Evolutionary conservation across 2,888 invertebrate genomes (phyloP).

Genomic region (Boloria selene): DNA sequence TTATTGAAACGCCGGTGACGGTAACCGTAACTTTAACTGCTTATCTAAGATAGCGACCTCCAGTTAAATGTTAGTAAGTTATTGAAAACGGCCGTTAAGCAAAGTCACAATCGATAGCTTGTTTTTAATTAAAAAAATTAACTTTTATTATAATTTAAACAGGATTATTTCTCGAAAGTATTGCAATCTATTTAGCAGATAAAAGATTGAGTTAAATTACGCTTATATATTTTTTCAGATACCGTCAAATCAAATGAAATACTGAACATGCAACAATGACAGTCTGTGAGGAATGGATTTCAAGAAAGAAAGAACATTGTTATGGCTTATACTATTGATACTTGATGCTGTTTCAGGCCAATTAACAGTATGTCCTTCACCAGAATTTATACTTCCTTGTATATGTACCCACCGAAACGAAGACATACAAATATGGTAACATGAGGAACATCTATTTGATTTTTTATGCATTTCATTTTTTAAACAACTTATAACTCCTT

Average conservation of each 20-base stretch:
- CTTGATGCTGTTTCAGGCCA: slow-evolving; percentile 50
- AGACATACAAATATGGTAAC: slow-evolving; percentile 93
- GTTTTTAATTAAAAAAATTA: too few relatives aligned
- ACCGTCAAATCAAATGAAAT: slow-evolving; percentile 5
- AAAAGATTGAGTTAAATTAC: neutral
- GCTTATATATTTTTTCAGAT: slow-evolving; percentile 26
- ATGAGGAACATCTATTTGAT: neutral
- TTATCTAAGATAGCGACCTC: too few relatives aligned
- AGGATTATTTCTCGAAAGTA: too few relatives aligned
- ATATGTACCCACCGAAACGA: slow-evolving; percentile 89
- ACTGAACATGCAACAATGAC: slow-evolving; percentile 70
- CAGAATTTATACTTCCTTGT: slow-evolving; percentile 90
- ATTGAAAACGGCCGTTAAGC: too few relatives aligned
- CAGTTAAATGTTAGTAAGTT: too few relatives aligned
- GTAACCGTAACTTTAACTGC: too few relatives aligned
- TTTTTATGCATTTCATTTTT: neutral
- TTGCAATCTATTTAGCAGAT: neutral
- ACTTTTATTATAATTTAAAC: too few relatives aligned
- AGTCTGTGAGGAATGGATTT: slow-evolving; percentile 69
- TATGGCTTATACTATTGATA: slow-evolving; percentile 61
- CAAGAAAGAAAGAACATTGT: slow-evolving; percentile 57
- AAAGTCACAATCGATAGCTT: too few relatives aligned
- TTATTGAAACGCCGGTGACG: too few relatives aligned
- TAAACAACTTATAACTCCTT: neutral
- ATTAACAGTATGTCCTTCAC: slow-evolving; percentile 84